phyloP scores from a whole-genome alignment of 2,113 vertebrate genomes.

The Apteryx owenii region DNA sequence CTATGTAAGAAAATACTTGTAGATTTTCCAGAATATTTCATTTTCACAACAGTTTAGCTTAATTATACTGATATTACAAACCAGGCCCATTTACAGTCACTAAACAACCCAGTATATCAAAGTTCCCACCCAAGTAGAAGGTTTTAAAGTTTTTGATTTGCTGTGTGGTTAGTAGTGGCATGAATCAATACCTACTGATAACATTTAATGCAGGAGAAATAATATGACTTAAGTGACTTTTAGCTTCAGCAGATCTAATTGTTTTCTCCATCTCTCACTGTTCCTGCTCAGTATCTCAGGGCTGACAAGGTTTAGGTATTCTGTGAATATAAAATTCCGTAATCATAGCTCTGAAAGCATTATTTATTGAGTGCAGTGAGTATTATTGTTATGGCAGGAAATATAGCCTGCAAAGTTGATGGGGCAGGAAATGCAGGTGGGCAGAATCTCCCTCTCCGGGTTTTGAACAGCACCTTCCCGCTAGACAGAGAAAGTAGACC shows the following conservation, averaged over 20 bases:
- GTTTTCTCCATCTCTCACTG: background rate
- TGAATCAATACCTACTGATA: slow-evolving; percentile 61
- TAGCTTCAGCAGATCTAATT: slow-evolving; percentile 31
- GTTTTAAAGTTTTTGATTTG: slow-evolving; percentile 32
- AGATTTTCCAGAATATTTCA: slow-evolving; percentile 10
- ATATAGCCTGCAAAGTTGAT: background rate
- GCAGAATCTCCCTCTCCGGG: background rate
- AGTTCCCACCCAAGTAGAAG: slow-evolving; percentile 4
- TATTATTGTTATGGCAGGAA: background rate
- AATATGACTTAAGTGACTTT: slow-evolving; percentile 18
- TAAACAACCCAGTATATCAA: background rate
- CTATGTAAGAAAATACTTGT: background rate
- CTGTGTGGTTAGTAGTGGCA: background rate
- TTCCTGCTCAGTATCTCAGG: background rate
- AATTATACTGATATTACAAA: background rate
- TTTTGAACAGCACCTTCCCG: background rate
- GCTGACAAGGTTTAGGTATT: background rate
- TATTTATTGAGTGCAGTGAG: background rate
- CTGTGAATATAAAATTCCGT: background rate
- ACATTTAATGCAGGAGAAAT: slow-evolving; percentile 36
- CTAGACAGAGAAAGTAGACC: background rate
- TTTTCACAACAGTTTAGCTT: slow-evolving; percentile 31
- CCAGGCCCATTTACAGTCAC: background rate
- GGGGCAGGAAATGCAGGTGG: background rate
- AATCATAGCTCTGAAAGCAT: background rate